Percentiles rank a stretch among this genome's conserved stretches.
phyloP scores from a whole-genome alignment of 2,797 vertebrate genomes.

The Chelon labrosus region DNA sequence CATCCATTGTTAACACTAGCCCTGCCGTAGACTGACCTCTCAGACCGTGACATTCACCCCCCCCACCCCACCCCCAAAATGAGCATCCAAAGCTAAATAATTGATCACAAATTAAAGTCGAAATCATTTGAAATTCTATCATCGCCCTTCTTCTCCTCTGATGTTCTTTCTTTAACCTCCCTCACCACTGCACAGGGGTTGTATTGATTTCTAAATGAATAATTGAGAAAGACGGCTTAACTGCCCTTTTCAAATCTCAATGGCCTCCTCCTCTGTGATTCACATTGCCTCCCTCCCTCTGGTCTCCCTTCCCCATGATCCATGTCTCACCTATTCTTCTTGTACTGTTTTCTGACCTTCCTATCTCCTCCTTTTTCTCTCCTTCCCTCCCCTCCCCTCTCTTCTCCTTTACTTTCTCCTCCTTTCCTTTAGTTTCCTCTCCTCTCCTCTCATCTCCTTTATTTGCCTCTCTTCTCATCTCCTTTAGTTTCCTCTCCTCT shows the following conservation, averaged over 20 bases:
- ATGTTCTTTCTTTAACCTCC: constrained; percentile 40
- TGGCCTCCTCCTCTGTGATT: constrained; percentile 49
- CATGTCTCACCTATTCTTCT: background rate
- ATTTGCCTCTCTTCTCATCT: background rate
- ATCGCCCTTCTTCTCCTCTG: constrained; percentile 27
- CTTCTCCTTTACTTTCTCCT: background rate
- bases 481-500: background rate
- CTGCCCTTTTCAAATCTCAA: constrained; percentile 59
- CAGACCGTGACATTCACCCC: background rate
- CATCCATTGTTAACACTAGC: background rate
- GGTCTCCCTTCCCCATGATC: constrained; percentile 20
- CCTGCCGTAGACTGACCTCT: constrained; percentile 7
- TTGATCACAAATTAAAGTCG: constrained; percentile 43
- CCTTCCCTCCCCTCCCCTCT: constrained; percentile 8
- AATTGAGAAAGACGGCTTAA: constrained; percentile 74
- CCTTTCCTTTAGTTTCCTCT: background rate
- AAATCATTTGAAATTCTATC: constrained; percentile 40
- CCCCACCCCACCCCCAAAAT: no score
- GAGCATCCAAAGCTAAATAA: constrained; percentile 28
- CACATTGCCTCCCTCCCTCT: constrained; percentile 35
- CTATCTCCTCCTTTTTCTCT: constrained; percentile 21
- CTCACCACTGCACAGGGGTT: constrained; percentile 26
- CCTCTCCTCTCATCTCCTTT: constrained; percentile 14
- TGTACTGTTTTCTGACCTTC: constrained; percentile 6
- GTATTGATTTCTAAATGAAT: constrained; percentile 79